Base-by-base conservation (phyloP, 2,797 vertebrate genomes). In the Falco naumanni region DNA sequence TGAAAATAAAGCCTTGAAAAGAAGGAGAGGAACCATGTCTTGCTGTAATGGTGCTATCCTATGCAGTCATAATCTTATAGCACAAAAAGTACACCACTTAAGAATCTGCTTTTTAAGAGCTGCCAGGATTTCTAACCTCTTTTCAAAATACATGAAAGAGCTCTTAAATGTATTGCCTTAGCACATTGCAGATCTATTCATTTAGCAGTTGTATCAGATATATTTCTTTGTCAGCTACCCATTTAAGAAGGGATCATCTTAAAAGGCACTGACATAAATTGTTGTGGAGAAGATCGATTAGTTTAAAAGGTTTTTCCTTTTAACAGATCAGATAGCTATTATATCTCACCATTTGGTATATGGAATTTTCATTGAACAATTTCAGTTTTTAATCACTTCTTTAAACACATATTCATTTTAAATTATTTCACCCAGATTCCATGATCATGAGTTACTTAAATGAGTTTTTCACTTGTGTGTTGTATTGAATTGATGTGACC, bases 251-350 rank as follows among this genome's bases (percentile, higher is more conserved):
- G 97, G 96, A 97, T 98, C 97, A 97, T 98, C 95, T 97, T 98
- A 98, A 98, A 98, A 98, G 95, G 96, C 97, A 97, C 87, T 97
- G 97, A 97, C 98, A 98, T 98, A 98, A 98, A 98, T 98, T 98
- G 97, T 97, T 97, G 97, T 70, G 3, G 53, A 65, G 94, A 95
- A 97, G 98, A 98, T 98, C 96, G 94, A 98, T 98, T 96, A 97
- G 96, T 98, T 98, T 98, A 98, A 98, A 98, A 98, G 98, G 98
- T 97, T 98, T 98, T 98, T 97, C 96, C 98, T 98, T 98, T 98
- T 98, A 98, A 98, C 97, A 98, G 97, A 98, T 97, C 97, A 97
- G 93, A 98, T 96, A 97, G 97, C 96, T 97, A 97, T 98, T 98
- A 98, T 97, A 98, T 97, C 97, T 98, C 95, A 97, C 97, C 95